phyloP scores from a whole-genome alignment of 1,140 invertebrate species.

The honey bee (Apis mellifera) region Amel_HAv3.1 CM009936.2:3193501-3194000 shows the following conservation, averaged over 20 bases:
- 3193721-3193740: too few species aligned
- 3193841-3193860: too few species aligned
- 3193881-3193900: too few species aligned
- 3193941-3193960: neutral
- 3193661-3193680: neutral
- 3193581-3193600: neutral
- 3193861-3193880: neutral
- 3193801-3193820: too few species aligned
- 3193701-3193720: neutral
- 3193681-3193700: slow-evolving; percentile 1
- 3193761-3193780: too few species aligned
- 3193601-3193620: neutral
- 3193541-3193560: slow-evolving; percentile 32
- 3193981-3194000: neutral
- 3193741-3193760: too few species aligned
- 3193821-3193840: too few species aligned
- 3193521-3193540: slow-evolving; percentile 3
- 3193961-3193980: neutral
- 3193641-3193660: slow-evolving; percentile 1
- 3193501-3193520: slow-evolving; percentile 11
- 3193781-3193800: too few species aligned
- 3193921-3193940: neutral
- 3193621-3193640: neutral
- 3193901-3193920: neutral
- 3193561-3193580: neutral